phyloP scores from a whole-genome alignment of 2,797 vertebrate genomes.

The Fratercula arctica region DNA sequence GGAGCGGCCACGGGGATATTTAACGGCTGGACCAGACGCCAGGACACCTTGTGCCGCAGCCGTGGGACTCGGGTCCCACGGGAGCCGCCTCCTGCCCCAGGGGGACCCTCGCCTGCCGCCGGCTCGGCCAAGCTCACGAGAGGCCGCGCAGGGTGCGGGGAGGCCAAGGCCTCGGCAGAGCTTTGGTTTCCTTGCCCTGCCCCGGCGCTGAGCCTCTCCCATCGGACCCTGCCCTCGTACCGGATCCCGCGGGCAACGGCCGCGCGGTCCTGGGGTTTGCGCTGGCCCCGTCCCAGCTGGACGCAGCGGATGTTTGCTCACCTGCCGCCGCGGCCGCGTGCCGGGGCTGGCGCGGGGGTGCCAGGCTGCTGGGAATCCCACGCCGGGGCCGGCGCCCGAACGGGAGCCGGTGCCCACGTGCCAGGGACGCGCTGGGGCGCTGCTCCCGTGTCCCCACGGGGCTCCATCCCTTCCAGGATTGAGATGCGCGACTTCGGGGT shows the following conservation, averaged over 20 bases:
- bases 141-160: neutral
- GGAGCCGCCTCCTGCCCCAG: neutral
- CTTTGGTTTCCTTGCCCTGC: neutral
- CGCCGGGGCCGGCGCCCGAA: accelerated
- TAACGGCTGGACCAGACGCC: accelerated
- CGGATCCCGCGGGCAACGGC: accelerated
- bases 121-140: neutral
- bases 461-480: constrained; percentile 11
- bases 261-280: accelerated
- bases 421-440: accelerated
- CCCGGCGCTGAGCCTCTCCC: accelerated
- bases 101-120: accelerated
- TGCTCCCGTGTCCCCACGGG: accelerated
- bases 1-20: too few relatives aligned
- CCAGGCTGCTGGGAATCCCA: accelerated
- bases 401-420: neutral
- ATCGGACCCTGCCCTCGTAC: accelerated
- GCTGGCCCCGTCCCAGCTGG: neutral
- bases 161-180: neutral
- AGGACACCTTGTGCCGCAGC: neutral
- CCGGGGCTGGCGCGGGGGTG: accelerated
- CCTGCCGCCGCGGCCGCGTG: accelerated
- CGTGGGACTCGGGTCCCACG: accelerated
- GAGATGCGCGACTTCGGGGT: constrained; percentile 56
- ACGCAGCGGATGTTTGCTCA: neutral